Evolutionary conservation across 1,140 invertebrate species (phyloP), one percentile per base, ranked within the genome.

Genomic region (Cylas formicarius): DNA sequence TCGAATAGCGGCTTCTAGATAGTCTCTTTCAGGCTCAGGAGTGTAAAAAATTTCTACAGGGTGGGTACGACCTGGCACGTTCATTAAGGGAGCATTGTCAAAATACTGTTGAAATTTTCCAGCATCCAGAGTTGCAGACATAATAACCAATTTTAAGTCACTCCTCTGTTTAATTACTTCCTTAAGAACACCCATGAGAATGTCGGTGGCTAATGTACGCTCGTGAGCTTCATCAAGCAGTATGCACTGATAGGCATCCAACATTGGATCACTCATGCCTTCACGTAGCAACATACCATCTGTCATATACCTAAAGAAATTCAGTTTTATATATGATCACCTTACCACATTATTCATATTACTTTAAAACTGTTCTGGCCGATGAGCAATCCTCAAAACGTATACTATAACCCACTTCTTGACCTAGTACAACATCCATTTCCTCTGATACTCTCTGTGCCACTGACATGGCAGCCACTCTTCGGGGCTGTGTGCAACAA

Each of bases 31-130:
- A 0, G 97, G 94, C 66, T 99, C 94, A 0, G 93, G 95, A 0
- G 97, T 99, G 66, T 99, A 99, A 67, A 98, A 99, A 49, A 99
- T 99, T 71, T 97, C 94, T 2, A 97, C 94, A 14, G 92, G 90
- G 75, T 94, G 86, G 4, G 93, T 96, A 62, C 93, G 71, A 27
- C 94, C 94, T 7, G 97, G 97, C 18, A 99, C 94, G 63, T 92
- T 97, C 86, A 99, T 94, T 11, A 99, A 68, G 0, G 97, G 97
- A 10, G 95, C 95, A 67, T 95, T 90, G 59, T 99, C 94, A 68
- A 99, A 98, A 67, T 98, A 98, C 62, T 90, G 86, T 69, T 97
- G 93, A 70, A 99, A 99, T 67, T 99, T 99, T 4, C 95, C 96
- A 34, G 97, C 95, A 72, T 99, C 97, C n/a, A 99, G 72, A 0